These are phyloP conservation scores for Apotomis capreana DNA, from an alignment of 2,888 invertebrate species.

Conservation along the genomic window DNA sequence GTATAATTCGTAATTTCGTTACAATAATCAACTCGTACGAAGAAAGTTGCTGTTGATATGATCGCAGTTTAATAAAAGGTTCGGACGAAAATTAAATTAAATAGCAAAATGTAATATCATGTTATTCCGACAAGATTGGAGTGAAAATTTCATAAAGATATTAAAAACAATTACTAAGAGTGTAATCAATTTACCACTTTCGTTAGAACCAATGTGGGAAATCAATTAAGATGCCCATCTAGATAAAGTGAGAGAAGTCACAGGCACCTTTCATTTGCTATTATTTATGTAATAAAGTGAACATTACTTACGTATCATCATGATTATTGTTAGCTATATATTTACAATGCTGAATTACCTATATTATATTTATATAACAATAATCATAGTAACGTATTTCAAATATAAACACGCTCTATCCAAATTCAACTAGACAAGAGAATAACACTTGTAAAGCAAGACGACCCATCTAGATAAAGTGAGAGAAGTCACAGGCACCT, in stretches of 20 bases:
- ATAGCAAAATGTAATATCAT: background rate
- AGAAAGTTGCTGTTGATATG: background rate
- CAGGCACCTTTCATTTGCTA: slow-evolving; percentile 46
- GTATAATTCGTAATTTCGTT: too few species aligned
- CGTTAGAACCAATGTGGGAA: slow-evolving; percentile 51
- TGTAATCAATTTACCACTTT: slow-evolving; percentile 52
- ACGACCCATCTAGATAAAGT: slow-evolving; percentile 65
- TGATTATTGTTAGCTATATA: slow-evolving; percentile 8
- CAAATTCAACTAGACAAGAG: slow-evolving; percentile 53
- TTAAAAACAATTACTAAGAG: slow-evolving; percentile 28
- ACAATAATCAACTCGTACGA: too few species aligned
- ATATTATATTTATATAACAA: too few species aligned
- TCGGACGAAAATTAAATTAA: background rate
- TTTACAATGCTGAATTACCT: too few species aligned
- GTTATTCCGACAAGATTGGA: slow-evolving; percentile 9
- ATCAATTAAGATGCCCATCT: slow-evolving; percentile 65
- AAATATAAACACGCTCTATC: slow-evolving; percentile 54
- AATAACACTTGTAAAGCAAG: slow-evolving; percentile 71
- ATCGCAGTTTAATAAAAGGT: background rate
- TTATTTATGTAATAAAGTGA: slow-evolving; percentile 33
- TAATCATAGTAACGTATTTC: background rate
- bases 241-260: slow-evolving; percentile 54
- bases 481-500: slow-evolving; percentile 48
- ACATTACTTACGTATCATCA: slow-evolving; percentile 22
- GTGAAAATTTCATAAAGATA: slow-evolving; percentile 21